Conservation (phyloP, 2,797 vertebrate genomes). For the Glyptemys insculpta region DNA sequence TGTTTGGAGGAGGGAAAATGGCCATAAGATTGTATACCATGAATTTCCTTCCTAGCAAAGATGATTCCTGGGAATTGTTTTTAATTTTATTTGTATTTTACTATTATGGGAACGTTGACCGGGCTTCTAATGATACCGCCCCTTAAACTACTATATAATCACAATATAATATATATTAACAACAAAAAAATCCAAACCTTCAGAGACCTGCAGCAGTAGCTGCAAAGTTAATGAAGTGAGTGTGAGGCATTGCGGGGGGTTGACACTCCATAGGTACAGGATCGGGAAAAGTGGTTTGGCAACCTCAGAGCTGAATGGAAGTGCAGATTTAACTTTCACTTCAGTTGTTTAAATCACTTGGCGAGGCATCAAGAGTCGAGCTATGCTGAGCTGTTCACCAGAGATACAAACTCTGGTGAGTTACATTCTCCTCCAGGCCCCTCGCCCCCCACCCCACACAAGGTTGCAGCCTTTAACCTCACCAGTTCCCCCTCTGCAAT, state of each 20-base stretch:
- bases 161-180: constrained; percentile 80
- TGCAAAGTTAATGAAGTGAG: constrained; percentile 74
- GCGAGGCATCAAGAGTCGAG: constrained; percentile 19
- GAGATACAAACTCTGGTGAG: background rate
- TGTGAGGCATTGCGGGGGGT: constrained; percentile 61
- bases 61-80: constrained; percentile 77
- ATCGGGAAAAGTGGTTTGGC: constrained; percentile 62
- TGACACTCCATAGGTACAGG: constrained; percentile 42
- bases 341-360: constrained; percentile 42
- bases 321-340: constrained; percentile 37
- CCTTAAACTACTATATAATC: constrained; percentile 73
- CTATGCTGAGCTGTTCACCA: constrained; percentile 23
- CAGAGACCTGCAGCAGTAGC: constrained; percentile 34
- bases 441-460: accelerated
- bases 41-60: constrained; percentile 71
- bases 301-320: constrained; percentile 27
- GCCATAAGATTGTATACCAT: constrained; percentile 43
- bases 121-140: constrained; percentile 73
- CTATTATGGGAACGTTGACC: constrained; percentile 74
- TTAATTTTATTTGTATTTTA: constrained; percentile 66
- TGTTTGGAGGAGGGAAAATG: background rate
- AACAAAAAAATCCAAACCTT: constrained; percentile 60
- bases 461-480: background rate
- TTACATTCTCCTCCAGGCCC: background rate
- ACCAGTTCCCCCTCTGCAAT: background rate